Evolutionary conservation across 2,888 invertebrate genomes (phyloP).

Genomic region (Drosophila basisetae): DNA sequence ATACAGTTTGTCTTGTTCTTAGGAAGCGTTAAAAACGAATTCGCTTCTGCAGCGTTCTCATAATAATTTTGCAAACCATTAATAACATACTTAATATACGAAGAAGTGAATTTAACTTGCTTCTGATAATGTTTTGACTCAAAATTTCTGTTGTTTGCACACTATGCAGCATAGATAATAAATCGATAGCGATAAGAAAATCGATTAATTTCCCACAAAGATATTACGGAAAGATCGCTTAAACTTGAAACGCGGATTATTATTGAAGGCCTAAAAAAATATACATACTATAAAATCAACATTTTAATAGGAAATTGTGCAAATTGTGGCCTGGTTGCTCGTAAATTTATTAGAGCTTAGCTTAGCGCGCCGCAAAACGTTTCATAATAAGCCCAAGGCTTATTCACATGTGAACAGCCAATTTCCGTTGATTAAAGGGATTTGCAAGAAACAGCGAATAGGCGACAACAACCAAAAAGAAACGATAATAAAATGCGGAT

Average conservation of each 20-base stretch:
- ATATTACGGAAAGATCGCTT: neutral
- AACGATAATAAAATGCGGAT: conserved; percentile 57
- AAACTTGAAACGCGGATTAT: neutral
- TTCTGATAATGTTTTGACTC: neutral
- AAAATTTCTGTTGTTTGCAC: neutral
- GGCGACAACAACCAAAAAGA: conserved; percentile 18
- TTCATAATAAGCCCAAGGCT: conserved; percentile 47
- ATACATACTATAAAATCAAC: conserved; percentile 39
- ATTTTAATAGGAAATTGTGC: conserved; percentile 65
- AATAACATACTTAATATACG: neutral
- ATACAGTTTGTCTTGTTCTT: neutral
- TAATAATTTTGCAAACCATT: no score
- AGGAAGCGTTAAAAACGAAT: neutral
- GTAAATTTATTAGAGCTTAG: conserved; percentile 77
- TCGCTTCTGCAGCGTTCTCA: no score
- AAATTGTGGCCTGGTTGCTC: conserved; percentile 43
- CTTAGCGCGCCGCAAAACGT: conserved; percentile 12
- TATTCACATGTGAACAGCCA: conserved; percentile 67
- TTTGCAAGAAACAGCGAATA: conserved; percentile 40
- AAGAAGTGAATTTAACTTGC: neutral
- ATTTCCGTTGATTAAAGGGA: conserved; percentile 77
- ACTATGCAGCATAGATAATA: neutral
- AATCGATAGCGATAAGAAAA: neutral
- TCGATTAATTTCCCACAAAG: neutral
- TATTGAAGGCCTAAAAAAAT: conserved; percentile 19